A percentile compares a stretch with the other conserved stretches of the same genome.
phyloP scores from a whole-genome alignment of 2,113 vertebrate genomes.

The Irena cyanogastra region DNA sequence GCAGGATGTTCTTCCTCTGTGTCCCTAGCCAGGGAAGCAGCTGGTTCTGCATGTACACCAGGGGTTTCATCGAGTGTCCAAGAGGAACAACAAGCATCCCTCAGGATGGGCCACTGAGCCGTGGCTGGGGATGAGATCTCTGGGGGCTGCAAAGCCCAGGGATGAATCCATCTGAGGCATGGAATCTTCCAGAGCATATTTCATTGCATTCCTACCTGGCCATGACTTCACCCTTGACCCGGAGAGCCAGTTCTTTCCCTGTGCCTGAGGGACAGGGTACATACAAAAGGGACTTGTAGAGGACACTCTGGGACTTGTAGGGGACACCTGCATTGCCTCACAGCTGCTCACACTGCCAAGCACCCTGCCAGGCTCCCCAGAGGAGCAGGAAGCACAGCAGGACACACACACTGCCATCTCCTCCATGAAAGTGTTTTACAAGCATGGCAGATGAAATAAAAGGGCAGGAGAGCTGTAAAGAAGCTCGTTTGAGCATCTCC shows the following conservation, averaged over 20 bases:
- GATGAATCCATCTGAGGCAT: not conserved
- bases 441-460: not conserved
- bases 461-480: constrained; percentile 24
- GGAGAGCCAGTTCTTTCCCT: not conserved
- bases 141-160: not conserved
- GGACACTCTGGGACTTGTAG: not conserved
- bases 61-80: not conserved
- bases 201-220: not conserved
- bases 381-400: not conserved
- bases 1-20: not conserved
- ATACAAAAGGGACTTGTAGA: not conserved
- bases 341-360: not conserved
- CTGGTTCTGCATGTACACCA: not conserved
- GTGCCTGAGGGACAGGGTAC: not conserved
- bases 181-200: not conserved
- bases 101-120: not conserved
- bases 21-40: not conserved
- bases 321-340: not conserved
- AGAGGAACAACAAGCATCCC: not conserved
- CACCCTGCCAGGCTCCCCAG: not conserved
- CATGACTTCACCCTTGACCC: not conserved
- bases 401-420: not conserved
- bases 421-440: not conserved
- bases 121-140: not conserved
- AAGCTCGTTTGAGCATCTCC: constrained; percentile 11